A percentile compares a stretch with the other conserved stretches of the same genome.
These are phyloP conservation scores for Shinisaurus crocodilurus DNA, from an alignment of 2,113 vertebrate genomes.

Conservation along the genomic window DNA sequence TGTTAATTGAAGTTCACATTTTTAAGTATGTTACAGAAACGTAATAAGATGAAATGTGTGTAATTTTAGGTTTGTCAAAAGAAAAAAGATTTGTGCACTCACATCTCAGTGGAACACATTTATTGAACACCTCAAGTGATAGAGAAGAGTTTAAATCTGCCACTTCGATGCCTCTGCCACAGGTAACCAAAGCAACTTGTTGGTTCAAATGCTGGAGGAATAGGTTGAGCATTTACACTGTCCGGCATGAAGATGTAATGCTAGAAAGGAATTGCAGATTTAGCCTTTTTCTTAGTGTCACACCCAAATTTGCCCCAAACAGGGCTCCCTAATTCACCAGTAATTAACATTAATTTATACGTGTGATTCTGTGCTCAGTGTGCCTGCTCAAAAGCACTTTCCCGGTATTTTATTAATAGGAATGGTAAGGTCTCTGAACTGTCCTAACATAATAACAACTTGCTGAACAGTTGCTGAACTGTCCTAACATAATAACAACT, in stretches of 20 bases:
- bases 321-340: neutral
- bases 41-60: conserved; percentile 48
- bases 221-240: neutral
- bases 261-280: neutral
- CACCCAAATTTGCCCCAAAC: neutral
- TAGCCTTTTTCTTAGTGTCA: neutral
- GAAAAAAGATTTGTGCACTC: conserved; percentile 53
- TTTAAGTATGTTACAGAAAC: conserved; percentile 6
- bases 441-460: conserved; percentile 42
- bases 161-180: conserved; percentile 37
- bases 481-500: no score
- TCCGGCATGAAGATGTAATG: neutral
- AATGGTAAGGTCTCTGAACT: neutral
- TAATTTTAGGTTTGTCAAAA: conserved; percentile 66
- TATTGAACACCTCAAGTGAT: conserved; percentile 54
- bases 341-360: neutral
- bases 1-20: neutral
- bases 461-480: no score
- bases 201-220: neutral
- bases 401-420: neutral
- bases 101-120: conserved; percentile 68
- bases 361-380: neutral
- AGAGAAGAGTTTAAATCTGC: conserved; percentile 41
- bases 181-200: conserved; percentile 66
- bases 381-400: neutral